A percentile compares a stretch with the other conserved stretches of the same genome.
Conservation (phyloP, 2,888 invertebrate species). For the Cetonia aurata region DNA sequence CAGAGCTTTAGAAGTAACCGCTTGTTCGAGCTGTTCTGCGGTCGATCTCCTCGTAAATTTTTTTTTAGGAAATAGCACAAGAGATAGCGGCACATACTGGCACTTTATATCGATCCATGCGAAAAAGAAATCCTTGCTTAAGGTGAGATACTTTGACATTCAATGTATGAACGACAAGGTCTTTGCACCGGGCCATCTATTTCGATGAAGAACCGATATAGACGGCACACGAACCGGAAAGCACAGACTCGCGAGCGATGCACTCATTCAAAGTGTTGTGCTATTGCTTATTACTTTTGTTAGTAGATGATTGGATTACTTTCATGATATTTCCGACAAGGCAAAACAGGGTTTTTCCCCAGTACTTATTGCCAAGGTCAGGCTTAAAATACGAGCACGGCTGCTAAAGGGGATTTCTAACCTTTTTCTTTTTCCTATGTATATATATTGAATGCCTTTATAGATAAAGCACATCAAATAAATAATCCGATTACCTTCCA, state of each 20-base stretch:
- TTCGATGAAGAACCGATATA: conserved; percentile 12
- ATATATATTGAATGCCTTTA: too few species aligned
- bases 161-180: not conserved
- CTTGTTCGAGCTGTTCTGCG: not conserved
- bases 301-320: conserved; percentile 12
- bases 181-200: conserved; percentile 12
- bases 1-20: not conserved
- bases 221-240: not conserved
- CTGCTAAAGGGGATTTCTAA: not conserved
- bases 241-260: not conserved
- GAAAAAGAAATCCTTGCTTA: conserved; percentile 1
- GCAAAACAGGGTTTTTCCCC: conserved; percentile 5
- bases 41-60: not conserved
- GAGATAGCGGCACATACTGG: not conserved
- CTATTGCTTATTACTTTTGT: conserved; percentile 6
- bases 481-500: too few species aligned
- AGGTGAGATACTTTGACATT: not conserved
- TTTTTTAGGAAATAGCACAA: not conserved
- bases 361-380: conserved; percentile 23
- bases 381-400: conserved; percentile 8
- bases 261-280: not conserved
- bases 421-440: too few species aligned
- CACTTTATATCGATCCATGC: conserved; percentile 1
- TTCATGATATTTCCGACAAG: not conserved
- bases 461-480: too few species aligned